Percentiles rank a stretch among this genome's conserved stretches.
Evolutionary conservation across 2,888 invertebrate species (phyloP).

Genomic region (Coelopa pilipes): DNA sequence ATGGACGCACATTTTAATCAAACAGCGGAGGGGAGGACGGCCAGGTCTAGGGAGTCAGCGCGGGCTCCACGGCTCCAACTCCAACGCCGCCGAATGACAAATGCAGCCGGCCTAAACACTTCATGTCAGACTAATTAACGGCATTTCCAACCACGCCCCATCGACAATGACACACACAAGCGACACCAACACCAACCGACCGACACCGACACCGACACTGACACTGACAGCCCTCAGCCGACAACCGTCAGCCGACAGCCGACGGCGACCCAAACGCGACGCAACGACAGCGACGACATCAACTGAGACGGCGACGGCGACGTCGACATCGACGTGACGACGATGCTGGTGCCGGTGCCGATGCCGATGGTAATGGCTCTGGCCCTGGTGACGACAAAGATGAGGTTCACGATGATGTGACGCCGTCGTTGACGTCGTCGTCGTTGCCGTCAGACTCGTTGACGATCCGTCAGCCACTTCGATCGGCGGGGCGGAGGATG

Average conservation of each 20-base stretch:
- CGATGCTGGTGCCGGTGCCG: constrained; percentile 36
- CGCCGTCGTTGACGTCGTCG: constrained; percentile 33
- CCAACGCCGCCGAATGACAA: constrained; percentile 28
- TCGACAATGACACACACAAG: constrained; percentile 57
- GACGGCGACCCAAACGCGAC: constrained; percentile 33
- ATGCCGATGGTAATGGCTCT: not conserved
- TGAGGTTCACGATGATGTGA: constrained; percentile 39
- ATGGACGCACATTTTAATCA: constrained; percentile 36
- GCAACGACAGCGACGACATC: not conserved
- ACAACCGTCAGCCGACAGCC: constrained; percentile 17
- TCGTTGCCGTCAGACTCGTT: constrained; percentile 11
- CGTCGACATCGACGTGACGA: not conserved
- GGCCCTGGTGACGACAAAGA: constrained; percentile 22
- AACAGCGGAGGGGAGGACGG: constrained; percentile 6
- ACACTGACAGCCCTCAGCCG: not conserved
- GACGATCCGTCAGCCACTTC: too few relatives aligned
- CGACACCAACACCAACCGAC: constrained; percentile 23
- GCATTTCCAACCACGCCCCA: constrained; percentile 49
- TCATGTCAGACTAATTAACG: constrained; percentile 36
- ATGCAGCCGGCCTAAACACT: constrained; percentile 14
- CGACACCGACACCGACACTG: too few relatives aligned
- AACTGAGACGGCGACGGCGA: not conserved
- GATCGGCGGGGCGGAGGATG: too few relatives aligned
- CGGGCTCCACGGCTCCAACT: constrained; percentile 29
- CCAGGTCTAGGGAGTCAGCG: constrained; percentile 41